phyloP scores from a whole-genome alignment of 2,113 vertebrate species.

The Microtus oregoni region DNA sequence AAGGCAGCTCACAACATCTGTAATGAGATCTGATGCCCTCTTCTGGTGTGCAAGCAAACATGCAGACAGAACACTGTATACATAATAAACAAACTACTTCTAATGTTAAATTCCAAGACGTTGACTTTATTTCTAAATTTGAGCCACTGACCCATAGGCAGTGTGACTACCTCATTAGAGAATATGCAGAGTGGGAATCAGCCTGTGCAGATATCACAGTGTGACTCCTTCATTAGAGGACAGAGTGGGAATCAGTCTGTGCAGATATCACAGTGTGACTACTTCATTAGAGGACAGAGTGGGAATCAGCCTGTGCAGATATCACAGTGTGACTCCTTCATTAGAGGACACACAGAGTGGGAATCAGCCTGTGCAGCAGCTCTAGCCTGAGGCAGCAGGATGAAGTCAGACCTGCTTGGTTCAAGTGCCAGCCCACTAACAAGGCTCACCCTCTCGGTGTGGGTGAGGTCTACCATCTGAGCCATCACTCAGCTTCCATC shows the following conservation, averaged over 20 bases:
- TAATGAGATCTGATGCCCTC: neutral
- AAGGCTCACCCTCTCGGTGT: neutral
- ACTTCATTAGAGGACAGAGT: neutral
- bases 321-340: no score
- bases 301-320: no score
- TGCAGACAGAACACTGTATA: neutral
- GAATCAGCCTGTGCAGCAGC: neutral
- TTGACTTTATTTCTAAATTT: neutral
- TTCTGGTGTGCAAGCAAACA: neutral
- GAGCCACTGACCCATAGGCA: neutral
- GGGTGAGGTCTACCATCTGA: neutral
- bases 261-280: no score
- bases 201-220: no score
- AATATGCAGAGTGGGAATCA: neutral
- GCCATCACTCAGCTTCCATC: neutral
- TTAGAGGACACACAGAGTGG: no score
- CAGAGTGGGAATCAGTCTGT: no score
- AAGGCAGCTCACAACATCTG: neutral
- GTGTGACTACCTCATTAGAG: neutral
- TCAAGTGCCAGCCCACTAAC: neutral
- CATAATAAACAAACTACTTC: conserved; percentile 18
- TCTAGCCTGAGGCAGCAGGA: neutral
- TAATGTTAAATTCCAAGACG: neutral
- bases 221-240: no score
- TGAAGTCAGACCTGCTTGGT: neutral